Base-by-base conservation (phyloP, 2,113 vertebrate species). In the Sisor rabdophorus region DNA sequence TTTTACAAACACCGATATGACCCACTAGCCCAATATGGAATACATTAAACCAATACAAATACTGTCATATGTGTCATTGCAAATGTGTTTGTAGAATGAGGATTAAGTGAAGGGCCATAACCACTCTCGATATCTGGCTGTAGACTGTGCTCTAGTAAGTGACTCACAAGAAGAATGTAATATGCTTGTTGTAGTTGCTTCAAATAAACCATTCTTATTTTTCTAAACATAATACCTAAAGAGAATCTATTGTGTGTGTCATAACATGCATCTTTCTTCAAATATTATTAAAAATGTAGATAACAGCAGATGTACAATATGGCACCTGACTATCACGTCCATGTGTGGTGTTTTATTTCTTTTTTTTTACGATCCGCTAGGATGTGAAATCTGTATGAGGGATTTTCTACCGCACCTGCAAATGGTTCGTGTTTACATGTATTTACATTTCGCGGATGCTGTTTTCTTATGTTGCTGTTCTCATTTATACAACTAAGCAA, bases 191-290 rank as follows among this genome's bases (percentile, higher is more conserved):
- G 87, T 84, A 86, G 87, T 89, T 86, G 89, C 86, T 82, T 88
- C 86, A 89, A 91, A 91, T 91, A 92, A 92, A 91, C 83, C 83
- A 87, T 90, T 84, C 87, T 90, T 92, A 92, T 91, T 93, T 92
- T 92, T 91, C 80, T 90, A 91, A 91, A 87, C 85, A 88, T 80
- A 48, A 79, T 30, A 75, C 20, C 56, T 75, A 54, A 54, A 75
- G 15, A 44, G 60, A 71, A 78, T 17, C 70, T 78, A 11, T 78
- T 40, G 59, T 67, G 59, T 73, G 65, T 73, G 65, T 77, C 52
- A 76, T 36, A 36, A 50, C 17, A 7, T 47, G 16, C 22, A 19
- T 48, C 16, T 69, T 13, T 5, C 55, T 48, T 12, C 20, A 59
- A 40, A 52, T 26, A 36, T 58, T 20, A 26, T 47, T 24, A 24